Conservation (phyloP, 2,797 vertebrate genomes). For the Acrocephalus scirpaceus region DNA sequence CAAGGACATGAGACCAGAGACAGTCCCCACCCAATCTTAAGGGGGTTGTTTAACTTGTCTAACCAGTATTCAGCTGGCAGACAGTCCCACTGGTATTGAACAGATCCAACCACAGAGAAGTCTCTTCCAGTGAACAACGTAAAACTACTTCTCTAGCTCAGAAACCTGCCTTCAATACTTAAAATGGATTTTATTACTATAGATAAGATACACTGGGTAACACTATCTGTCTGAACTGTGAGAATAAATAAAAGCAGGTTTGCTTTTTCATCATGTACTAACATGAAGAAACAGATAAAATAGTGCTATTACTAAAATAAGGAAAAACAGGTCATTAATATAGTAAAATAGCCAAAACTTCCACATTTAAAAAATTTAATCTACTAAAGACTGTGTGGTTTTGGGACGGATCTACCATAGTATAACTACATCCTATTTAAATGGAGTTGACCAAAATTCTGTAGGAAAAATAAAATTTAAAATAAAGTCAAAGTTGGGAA, state of each 20-base stretch:
- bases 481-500: neutral
- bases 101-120: neutral
- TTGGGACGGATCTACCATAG: neutral
- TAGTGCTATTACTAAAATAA: neutral
- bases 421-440: neutral
- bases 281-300: neutral
- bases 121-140: neutral
- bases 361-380: neutral
- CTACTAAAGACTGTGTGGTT: neutral
- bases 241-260: neutral
- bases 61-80: neutral
- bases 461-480: neutral
- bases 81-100: neutral
- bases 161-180: neutral
- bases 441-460: neutral
- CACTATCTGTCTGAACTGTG: neutral
- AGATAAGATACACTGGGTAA: neutral
- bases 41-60: neutral
- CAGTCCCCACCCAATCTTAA: neutral
- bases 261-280: neutral
- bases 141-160: neutral
- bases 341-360: neutral
- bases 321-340: neutral
- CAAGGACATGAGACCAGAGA: conserved; percentile 9
- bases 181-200: neutral